These are phyloP conservation scores for Pseudorectes ferrugineus DNA, from an alignment of 2,113 vertebrate species.

Conservation along the genomic window DNA sequence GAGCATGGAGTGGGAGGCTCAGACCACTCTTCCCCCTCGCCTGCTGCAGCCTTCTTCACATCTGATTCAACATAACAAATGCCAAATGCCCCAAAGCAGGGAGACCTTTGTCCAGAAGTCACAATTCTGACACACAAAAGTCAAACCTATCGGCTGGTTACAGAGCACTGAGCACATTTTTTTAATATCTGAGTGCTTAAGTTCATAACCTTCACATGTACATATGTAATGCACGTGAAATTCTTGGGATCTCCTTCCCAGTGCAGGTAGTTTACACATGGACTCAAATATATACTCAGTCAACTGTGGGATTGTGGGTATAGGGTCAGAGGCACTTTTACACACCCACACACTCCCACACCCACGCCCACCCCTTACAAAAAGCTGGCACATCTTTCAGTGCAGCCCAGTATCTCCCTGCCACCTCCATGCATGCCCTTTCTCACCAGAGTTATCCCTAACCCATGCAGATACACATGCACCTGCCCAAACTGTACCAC, in stretches of 20 bases:
- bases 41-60: background rate
- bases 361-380: background rate
- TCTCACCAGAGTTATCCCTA: background rate
- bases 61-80: background rate
- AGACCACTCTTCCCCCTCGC: accelerated
- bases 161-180: background rate
- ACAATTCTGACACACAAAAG: background rate
- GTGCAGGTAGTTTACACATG: background rate
- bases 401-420: background rate
- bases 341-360: too few species aligned
- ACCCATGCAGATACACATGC: background rate
- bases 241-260: background rate
- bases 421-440: background rate
- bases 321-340: background rate
- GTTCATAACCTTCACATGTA: background rate
- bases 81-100: background rate
- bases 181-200: background rate
- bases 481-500: background rate
- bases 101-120: background rate
- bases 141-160: background rate
- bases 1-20: background rate
- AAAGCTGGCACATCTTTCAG: background rate
- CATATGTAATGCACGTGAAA: background rate
- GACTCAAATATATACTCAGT: background rate
- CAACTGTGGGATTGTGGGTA: background rate